Base-by-base conservation (phyloP, 2,113 vertebrate genomes). In the Dendrocopos noguchii region DNA sequence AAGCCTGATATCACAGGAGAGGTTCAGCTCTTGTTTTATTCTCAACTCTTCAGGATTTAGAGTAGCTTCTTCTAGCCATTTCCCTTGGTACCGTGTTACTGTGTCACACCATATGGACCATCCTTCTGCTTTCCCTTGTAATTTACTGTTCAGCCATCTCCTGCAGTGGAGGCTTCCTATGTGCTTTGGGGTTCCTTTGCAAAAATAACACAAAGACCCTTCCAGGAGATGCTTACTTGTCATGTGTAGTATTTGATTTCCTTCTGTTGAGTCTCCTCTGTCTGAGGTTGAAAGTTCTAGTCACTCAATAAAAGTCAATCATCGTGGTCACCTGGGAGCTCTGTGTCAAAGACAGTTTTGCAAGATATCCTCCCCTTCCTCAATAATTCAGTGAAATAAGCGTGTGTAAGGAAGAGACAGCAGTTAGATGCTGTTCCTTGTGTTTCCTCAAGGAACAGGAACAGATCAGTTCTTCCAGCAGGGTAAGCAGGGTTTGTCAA, bases 331-430 rank as follows among this genome's bases (percentile, higher is more conserved):
- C 25, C 42, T 36, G 24, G 72, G 89, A 94, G 34, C n/a, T 74
- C 61, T 53, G 60, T 80, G 67, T 79, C 75, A 80, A 72, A 84
- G 84, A 27, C 12, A 67, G 64, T 71, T 89, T 90, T 84, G 33
- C 68, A 85, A 61, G 36, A 68, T 55, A 73, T 47, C 33, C 15
- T 68, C 33, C 63, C 44, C 39, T 39, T 76, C 4, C 2, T 80
- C 70, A 89, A 91, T 89, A 74, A 84, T 92, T 84, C 64, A 71
- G 15, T 67, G 78, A 84, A 66, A 73, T 36, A 84, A 95, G 29
- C 33, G 60, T 33, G 46, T 85, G 71, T 56, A 55, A 64, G 46
- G 33, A 34, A 81, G 84, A 65, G 59, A 44, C 75, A 80, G 47
- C 46, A 79, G 65, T 64, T 63, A 76, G 77, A 31, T 76, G 52